Conservation (phyloP, 2,888 invertebrate genomes). For the Sipha maydis region DNA sequence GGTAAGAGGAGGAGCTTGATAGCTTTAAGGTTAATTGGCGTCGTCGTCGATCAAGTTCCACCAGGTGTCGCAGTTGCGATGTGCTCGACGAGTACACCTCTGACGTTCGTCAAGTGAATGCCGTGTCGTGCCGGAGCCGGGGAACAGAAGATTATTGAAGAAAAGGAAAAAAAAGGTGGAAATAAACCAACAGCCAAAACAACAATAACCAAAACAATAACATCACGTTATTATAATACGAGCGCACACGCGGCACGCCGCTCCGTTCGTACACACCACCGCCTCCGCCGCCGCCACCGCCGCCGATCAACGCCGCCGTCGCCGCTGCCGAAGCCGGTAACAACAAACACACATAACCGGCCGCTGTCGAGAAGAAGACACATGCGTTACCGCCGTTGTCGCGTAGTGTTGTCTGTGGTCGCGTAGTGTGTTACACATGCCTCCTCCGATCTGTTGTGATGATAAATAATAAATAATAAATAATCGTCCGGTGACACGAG, state of each 20-base stretch:
- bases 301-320: neutral
- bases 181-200: neutral
- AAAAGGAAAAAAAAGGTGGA: neutral
- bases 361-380: slow-evolving; percentile 45
- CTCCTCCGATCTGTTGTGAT: neutral
- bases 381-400: slow-evolving; percentile 54
- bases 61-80: slow-evolving; percentile 15
- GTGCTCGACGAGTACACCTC: neutral
- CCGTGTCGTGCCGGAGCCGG: neutral
- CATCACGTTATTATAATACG: neutral
- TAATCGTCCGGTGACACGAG: neutral
- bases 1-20: slow-evolving; percentile 16
- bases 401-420: slow-evolving; percentile 53
- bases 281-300: neutral
- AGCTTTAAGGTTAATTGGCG: slow-evolving; percentile 40
- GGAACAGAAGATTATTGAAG: neutral
- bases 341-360: neutral
- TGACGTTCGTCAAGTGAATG: neutral
- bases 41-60: neutral
- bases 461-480: neutral
- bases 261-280: neutral
- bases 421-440: neutral
- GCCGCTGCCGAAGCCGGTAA: slow-evolving; percentile 1
- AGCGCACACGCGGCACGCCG: neutral
- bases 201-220: neutral